Base-by-base conservation (phyloP, 2,113 vertebrate species). In the Corythornis vintsioides region DNA sequence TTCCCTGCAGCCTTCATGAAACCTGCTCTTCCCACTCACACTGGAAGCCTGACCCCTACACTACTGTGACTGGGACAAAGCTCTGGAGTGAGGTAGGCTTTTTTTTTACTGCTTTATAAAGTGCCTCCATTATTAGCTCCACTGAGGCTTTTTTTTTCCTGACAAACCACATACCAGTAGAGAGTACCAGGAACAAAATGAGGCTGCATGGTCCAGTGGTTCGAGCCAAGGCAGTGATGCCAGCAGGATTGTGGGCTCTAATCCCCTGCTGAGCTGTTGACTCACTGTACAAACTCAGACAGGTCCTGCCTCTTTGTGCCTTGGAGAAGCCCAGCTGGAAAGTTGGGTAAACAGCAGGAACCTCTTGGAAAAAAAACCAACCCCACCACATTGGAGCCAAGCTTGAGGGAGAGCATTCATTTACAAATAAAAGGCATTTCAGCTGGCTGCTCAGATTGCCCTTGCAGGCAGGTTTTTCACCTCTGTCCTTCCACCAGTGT, bases 211-310 rank as follows among this genome's bases (percentile, higher is more conserved):
- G 93, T 94, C 83, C 88, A 82, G 70, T 84, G 90, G 65, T 31
- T 93, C 6, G 3, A 86, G 33, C 93, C 93, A 88, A 90, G 93
- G 80, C 92, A 74, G 79, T 3, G 3, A 71, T 94, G 96, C 93
- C 93, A 93, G 63, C 81, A 38, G 94, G 90, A 94, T 10, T 95
- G 94, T 84, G 90, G 86, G 94, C 86, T 93, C 92, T 96, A 95
- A 95, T 96, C 93, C 90, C 93, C 93, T 53, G 86, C 94, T 72
- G 94, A 93, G 88, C 93, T 93, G 94, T 95, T 95, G 94, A 95
- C 93, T 96, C 94, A 81, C 93, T 96, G 80, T 72, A 78, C 90
- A 95, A 96, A 96, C 94, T 67, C 88, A 11, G 86, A 86, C 90
- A 80, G 91, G 91, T 89, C 78, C 90, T 94, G 89, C 77, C 9